These are phyloP conservation scores for Armadillidium nasatum DNA, from an alignment of 1,140 invertebrate species.

Conservation along the genomic window DNA sequence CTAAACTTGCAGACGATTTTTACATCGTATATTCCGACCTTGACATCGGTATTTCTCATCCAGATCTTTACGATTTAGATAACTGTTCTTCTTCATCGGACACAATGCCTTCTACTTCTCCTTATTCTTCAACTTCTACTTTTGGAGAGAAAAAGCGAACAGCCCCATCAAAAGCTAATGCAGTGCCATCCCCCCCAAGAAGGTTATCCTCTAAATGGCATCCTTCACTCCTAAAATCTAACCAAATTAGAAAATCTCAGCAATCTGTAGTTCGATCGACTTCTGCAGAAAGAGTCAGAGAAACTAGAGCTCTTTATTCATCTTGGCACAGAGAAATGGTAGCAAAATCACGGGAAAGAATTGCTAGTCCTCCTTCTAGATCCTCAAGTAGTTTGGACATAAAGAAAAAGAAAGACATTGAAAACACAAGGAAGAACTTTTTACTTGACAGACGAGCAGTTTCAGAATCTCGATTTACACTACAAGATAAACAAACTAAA, in stretches of 20 bases:
- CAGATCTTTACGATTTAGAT: conserved; percentile 37
- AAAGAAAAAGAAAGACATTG: conserved; percentile 1
- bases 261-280: conserved; percentile 35
- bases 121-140: conserved; percentile 21
- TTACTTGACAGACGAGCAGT: conserved; percentile 38
- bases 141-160: conserved; percentile 35
- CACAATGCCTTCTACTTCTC: conserved; percentile 34
- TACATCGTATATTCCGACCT: conserved; percentile 44
- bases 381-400: not conserved
- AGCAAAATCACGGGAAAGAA: conserved; percentile 37
- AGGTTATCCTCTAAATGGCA: conserved; percentile 44
- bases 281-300: conserved; percentile 42
- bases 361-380: conserved; percentile 14
- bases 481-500: conserved; percentile 31
- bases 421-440: conserved; percentile 31
- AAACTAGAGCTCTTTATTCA: conserved; percentile 42
- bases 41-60: conserved; percentile 41
- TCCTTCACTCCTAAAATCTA: conserved; percentile 37
- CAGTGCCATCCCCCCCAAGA: conserved; percentile 37
- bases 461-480: conserved; percentile 43
- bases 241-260: conserved; percentile 33
- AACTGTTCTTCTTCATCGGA: not conserved
- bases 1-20: conserved; percentile 40
- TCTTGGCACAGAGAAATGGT: conserved; percentile 44
- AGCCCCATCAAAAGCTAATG: conserved; percentile 26